Evolutionary conservation across 92 coral and sea anemone species (phyloP).

Genomic region (Porites lobata): DNA sequence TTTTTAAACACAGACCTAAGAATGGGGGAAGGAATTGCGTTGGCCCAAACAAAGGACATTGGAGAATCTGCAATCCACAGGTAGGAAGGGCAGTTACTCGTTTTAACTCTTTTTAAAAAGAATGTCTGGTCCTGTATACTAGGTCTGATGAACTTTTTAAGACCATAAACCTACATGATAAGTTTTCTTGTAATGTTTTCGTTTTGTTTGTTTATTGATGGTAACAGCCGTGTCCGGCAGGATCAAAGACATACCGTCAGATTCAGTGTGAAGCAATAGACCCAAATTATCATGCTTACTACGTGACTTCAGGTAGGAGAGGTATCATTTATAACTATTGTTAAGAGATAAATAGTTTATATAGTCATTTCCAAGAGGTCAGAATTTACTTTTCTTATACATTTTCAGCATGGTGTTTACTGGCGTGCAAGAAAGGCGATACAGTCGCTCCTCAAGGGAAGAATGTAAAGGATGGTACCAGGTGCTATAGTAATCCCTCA

Average conservation of each 20-base stretch:
- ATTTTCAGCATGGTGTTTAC: slow-evolving; percentile 8
- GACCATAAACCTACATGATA: neutral
- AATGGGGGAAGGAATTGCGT: slow-evolving; percentile 81
- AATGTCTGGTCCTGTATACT: neutral
- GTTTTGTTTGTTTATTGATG: neutral
- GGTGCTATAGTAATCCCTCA: slow-evolving; percentile 55
- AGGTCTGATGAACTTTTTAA: too few species aligned
- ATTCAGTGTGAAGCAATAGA: slow-evolving; percentile 72
- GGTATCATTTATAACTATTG: neutral
- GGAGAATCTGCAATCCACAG: slow-evolving; percentile 85
- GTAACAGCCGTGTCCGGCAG: slow-evolving; percentile 74
- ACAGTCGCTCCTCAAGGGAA: neutral
- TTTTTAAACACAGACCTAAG: slow-evolving; percentile 65
- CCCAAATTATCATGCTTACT: slow-evolving; percentile 15
- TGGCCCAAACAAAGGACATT: slow-evolving; percentile 75
- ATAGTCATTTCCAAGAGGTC: neutral
- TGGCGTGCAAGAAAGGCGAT: neutral
- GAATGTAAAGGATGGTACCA: slow-evolving; percentile 77
- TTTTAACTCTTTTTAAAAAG: neutral
- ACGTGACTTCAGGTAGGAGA: slow-evolving; percentile 2
- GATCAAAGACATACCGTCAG: slow-evolving; percentile 62
- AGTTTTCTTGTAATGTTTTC: neutral
- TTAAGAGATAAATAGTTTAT: neutral
- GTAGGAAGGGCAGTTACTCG: slow-evolving; percentile 32
- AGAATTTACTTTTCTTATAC: neutral